Percentiles rank a stretch among this genome's conserved stretches.
Evolutionary conservation across 2,797 vertebrate genomes (phyloP).

Genomic region (Nannoperca obscura): DNA sequence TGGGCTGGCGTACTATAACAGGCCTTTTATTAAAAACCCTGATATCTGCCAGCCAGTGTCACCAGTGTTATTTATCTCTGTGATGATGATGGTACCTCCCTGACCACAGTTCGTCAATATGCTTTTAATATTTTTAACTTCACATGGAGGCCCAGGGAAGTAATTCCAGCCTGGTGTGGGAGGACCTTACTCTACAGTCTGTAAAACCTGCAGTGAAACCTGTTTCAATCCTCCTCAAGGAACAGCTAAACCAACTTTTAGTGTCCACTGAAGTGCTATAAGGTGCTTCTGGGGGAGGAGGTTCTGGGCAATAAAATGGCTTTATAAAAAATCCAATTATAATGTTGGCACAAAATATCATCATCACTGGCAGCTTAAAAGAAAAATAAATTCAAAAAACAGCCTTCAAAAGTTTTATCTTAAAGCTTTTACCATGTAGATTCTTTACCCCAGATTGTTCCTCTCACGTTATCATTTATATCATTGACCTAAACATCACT

Average conservation of each 20-base stretch:
- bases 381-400: constrained; percentile 10
- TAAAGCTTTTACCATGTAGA: neutral
- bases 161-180: constrained; percentile 41
- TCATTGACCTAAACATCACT: neutral
- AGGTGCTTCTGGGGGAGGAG: constrained; percentile 9
- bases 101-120: constrained; percentile 52
- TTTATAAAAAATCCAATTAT: constrained; percentile 41
- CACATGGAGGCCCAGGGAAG: constrained; percentile 53
- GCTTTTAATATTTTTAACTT: constrained; percentile 60
- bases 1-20: constrained; percentile 14
- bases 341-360: constrained; percentile 23
- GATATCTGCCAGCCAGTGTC: constrained; percentile 25
- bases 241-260: constrained; percentile 42
- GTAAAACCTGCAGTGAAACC: constrained; percentile 51
- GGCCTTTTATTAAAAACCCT: constrained; percentile 59
- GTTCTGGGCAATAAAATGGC: constrained; percentile 47
- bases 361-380: neutral
- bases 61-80: constrained; percentile 19
- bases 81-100: constrained; percentile 34
- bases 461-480: neutral
- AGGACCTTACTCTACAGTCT: constrained; percentile 47
- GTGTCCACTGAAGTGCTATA: constrained; percentile 41
- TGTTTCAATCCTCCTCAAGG: constrained; percentile 40
- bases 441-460: neutral
- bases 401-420: constrained; percentile 2